phyloP scores from a whole-genome alignment of 2,888 invertebrate genomes.

The Ennomos erosarius region DNA sequence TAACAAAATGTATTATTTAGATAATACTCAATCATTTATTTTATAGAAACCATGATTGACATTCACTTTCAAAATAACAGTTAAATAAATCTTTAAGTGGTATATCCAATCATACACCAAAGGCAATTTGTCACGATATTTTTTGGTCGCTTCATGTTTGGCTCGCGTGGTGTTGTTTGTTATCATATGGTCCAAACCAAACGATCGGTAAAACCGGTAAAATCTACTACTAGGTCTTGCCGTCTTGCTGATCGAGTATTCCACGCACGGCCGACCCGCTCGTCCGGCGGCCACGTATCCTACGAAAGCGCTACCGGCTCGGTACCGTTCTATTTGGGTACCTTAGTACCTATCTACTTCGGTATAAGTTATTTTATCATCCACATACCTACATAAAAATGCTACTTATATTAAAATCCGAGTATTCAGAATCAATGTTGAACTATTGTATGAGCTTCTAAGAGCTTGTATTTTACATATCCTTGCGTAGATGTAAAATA shows the following conservation, averaged over 20 bases:
- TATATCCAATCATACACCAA: too few species aligned
- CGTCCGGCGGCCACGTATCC: conserved; percentile 35
- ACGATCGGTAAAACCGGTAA: conserved; percentile 40
- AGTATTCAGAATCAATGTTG: too few species aligned
- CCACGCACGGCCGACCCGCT: conserved; percentile 54
- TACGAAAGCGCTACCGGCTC: conserved; percentile 46
- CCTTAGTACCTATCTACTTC: too few species aligned
- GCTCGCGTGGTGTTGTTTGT: conserved; percentile 17
- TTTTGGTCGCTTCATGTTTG: not conserved
- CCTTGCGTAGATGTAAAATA: too few species aligned
- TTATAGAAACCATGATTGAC: too few species aligned
- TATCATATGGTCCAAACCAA: conserved; percentile 26
- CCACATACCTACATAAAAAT: not conserved
- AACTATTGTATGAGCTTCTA: too few species aligned
- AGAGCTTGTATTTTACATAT: too few species aligned
- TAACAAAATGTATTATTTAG: too few species aligned
- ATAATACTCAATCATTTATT: too few species aligned
- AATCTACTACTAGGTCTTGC: conserved; percentile 31
- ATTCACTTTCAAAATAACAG: too few species aligned
- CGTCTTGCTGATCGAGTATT: conserved; percentile 51
- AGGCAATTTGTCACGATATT: conserved; percentile 6
- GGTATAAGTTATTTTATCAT: conserved; percentile 9
- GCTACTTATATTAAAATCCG: too few species aligned
- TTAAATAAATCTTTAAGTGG: too few species aligned
- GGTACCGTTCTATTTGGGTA: conserved; percentile 43